These are phyloP conservation scores for Cantharis flavilabris DNA, from an alignment of 2,888 invertebrate genomes.

Conservation along the genomic window DNA sequence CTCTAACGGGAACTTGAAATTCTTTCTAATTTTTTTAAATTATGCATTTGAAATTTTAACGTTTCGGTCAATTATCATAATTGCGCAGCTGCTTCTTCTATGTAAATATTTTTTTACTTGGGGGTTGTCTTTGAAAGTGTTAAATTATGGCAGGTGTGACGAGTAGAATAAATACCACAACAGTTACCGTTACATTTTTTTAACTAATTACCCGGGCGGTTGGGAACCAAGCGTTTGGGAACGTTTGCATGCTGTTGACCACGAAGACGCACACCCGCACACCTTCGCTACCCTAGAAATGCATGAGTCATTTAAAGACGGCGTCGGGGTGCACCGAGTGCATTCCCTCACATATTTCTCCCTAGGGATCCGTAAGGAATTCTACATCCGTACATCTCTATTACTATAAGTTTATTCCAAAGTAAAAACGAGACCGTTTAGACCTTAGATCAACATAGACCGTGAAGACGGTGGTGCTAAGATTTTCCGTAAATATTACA, in stretches of 20 bases:
- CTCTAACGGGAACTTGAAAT: not conserved
- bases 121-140: not conserved
- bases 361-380: conserved; percentile 17
- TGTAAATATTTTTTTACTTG: not conserved
- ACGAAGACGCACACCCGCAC: conserved; percentile 11
- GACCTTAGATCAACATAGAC: not conserved
- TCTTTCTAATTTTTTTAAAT: not conserved
- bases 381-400: conserved; percentile 13
- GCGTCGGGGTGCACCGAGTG: conserved; percentile 13
- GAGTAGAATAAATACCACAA: not conserved
- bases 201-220: not conserved
- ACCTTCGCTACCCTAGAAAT: conserved; percentile 15
- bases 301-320: conserved; percentile 24
- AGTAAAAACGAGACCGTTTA: not conserved
- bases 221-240: conserved; percentile 13
- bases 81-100: not conserved
- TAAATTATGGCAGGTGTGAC: not conserved
- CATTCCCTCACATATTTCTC: conserved; percentile 22
- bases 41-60: not conserved
- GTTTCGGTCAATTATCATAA: not conserved
- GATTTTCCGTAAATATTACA: not conserved
- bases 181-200: not conserved
- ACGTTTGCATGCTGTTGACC: not conserved
- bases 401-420: conserved; percentile 5
- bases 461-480: too few relatives aligned